These are phyloP conservation scores for Eupithecia subfuscata DNA, from an alignment of 2,888 invertebrate genomes.

Conservation along the genomic window DNA sequence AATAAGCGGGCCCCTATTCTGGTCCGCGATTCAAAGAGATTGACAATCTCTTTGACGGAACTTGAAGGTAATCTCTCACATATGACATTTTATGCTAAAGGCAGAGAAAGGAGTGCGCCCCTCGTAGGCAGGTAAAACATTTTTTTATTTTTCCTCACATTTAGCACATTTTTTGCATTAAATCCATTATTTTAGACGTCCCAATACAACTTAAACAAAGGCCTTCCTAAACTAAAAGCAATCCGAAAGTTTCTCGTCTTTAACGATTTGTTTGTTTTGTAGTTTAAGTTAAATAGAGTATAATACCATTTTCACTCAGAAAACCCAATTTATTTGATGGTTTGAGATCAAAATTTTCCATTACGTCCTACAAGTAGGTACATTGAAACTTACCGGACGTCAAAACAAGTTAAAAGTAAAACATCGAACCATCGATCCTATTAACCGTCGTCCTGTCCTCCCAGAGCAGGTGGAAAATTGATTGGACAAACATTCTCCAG, in stretches of 20 bases:
- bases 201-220: background rate
- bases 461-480: constrained; percentile 76
- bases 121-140: background rate
- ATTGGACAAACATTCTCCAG: constrained; percentile 74
- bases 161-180: background rate
- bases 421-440: constrained; percentile 35
- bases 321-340: background rate
- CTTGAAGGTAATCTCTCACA: constrained; percentile 5
- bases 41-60: constrained; percentile 12
- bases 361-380: background rate
- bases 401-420: constrained; percentile 29
- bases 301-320: background rate
- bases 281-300: background rate
- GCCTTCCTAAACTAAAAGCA: background rate
- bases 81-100: background rate
- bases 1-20: constrained; percentile 3
- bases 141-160: background rate
- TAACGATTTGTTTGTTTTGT: background rate
- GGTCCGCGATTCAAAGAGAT: constrained; percentile 10
- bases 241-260: background rate
- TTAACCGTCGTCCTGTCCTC: constrained; percentile 34
- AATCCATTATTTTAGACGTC: background rate
- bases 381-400: constrained; percentile 19
- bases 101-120: background rate
- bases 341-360: background rate